A percentile compares a stretch with the other conserved stretches of the same genome.
phyloP scores from a whole-genome alignment of 1,140 invertebrate genomes.

The Drosophila kohkoa region DNA sequence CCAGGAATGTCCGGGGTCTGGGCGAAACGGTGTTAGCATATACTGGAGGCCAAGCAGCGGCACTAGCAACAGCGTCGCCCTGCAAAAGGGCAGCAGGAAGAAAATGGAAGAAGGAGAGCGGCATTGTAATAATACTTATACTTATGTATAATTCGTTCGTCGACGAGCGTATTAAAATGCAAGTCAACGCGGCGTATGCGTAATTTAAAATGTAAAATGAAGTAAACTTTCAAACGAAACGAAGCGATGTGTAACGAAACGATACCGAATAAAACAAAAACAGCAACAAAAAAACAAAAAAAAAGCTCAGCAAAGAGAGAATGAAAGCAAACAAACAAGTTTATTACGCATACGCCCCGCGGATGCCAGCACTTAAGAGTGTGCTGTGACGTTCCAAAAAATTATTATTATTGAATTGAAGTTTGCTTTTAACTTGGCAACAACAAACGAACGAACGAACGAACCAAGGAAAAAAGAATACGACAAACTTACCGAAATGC shows the following conservation, averaged over 20 bases:
- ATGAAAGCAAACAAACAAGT: slow-evolving; percentile 53
- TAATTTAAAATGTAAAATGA: slow-evolving; percentile 81
- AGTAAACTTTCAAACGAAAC: slow-evolving; percentile 49
- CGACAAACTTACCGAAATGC: slow-evolving; percentile 89
- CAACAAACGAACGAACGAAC: too few relatives aligned
- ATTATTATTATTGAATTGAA: slow-evolving; percentile 58
- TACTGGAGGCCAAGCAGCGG: slow-evolving; percentile 94
- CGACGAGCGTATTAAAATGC: slow-evolving; percentile 70
- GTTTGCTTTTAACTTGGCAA: slow-evolving; percentile 15
- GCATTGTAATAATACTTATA: slow-evolving; percentile 46
- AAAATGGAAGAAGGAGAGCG: slow-evolving; percentile 4
- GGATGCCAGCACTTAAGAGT: slow-evolving; percentile 34
- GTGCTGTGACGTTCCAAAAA: slow-evolving; percentile 2
- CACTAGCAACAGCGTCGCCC: slow-evolving; percentile 95
- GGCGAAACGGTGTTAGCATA: slow-evolving; percentile 95
- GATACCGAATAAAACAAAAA: slow-evolving; percentile 16
- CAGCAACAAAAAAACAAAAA: too few relatives aligned
- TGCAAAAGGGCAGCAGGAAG: slow-evolving; percentile 70
- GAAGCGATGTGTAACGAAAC: slow-evolving; percentile 44
- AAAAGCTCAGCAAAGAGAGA: slow-evolving; percentile 12
- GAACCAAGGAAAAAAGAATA: not conserved
- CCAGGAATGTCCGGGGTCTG: slow-evolving; percentile 89
- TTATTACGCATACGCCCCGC: slow-evolving; percentile 75
- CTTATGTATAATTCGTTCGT: slow-evolving; percentile 50
- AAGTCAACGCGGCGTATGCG: slow-evolving; percentile 78